Evolutionary conservation across 2,113 vertebrate genomes (phyloP).

Genomic region (Ciconia boyciana): DNA sequence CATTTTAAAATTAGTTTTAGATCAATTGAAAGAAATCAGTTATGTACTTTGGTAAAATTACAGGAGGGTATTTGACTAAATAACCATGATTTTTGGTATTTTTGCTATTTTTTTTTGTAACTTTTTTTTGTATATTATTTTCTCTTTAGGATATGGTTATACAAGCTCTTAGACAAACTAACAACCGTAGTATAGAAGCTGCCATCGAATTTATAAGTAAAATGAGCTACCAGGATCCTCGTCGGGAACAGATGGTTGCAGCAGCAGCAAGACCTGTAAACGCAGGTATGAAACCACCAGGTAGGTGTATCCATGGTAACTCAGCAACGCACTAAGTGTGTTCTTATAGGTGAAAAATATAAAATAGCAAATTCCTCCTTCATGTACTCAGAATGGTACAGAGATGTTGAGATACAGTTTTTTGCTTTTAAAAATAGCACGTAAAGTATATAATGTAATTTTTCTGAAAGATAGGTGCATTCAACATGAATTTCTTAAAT

Average conservation of each 20-base stretch:
- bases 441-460: neutral
- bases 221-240: conserved; percentile 91
- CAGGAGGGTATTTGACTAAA: neutral
- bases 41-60: neutral
- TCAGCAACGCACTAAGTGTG: neutral
- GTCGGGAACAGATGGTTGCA: conserved; percentile 86
- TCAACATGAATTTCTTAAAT: neutral
- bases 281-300: conserved; percentile 82
- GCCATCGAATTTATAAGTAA: conserved; percentile 91
- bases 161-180: conserved; percentile 83
- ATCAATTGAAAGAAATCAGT: neutral
- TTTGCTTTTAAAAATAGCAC: neutral
- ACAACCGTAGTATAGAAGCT: conserved; percentile 85
- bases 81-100: neutral
- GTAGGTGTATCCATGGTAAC: conserved; percentile 66
- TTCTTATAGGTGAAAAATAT: neutral
- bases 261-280: conserved; percentile 80
- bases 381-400: neutral
- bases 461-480: neutral
- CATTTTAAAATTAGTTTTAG: neutral
- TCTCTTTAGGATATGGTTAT: conserved; percentile 85
- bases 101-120: neutral
- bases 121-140: neutral
- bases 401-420: neutral
- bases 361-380: neutral